These are phyloP conservation scores for Ahaetulla prasina DNA, from an alignment of 2,113 vertebrate genomes.

Conservation along the genomic window DNA sequence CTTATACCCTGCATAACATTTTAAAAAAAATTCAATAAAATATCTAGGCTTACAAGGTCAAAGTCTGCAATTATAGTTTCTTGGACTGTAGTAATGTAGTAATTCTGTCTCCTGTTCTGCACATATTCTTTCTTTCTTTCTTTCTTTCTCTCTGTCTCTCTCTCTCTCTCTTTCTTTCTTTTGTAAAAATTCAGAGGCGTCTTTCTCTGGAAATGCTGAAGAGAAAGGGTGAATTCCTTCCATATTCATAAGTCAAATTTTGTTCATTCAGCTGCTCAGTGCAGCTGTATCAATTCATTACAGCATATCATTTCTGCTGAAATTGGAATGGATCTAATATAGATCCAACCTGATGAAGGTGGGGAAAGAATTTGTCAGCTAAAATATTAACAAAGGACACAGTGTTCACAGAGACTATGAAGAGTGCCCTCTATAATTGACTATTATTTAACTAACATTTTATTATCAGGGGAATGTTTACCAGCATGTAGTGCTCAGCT, in stretches of 20 bases:
- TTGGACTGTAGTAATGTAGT: background rate
- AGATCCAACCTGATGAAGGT: constrained; percentile 11
- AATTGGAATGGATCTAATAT: constrained; percentile 6
- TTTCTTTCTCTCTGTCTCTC: too few relatives aligned
- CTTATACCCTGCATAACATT: background rate
- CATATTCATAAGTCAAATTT: constrained; percentile 4
- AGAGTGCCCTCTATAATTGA: background rate
- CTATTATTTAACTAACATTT: background rate
- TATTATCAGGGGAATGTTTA: background rate
- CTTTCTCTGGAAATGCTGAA: constrained; percentile 9
- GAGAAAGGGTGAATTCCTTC: background rate
- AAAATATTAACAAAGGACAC: background rate
- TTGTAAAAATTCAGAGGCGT: background rate
- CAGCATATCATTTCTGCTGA: background rate
- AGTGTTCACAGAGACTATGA: background rate
- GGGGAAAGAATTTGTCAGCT: constrained; percentile 17
- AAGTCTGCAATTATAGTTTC: background rate
- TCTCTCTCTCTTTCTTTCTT: background rate
- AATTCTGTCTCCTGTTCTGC: constrained; percentile 20
- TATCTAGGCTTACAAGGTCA: background rate
- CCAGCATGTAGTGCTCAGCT: background rate
- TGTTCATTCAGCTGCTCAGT: constrained; percentile 10
- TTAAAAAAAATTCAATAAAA: background rate
- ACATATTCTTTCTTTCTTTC: constrained; percentile 21
- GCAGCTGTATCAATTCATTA: constrained; percentile 14